phyloP scores from a whole-genome alignment of 2,888 invertebrate genomes.

The Onthophagus sagittarius region DNA sequence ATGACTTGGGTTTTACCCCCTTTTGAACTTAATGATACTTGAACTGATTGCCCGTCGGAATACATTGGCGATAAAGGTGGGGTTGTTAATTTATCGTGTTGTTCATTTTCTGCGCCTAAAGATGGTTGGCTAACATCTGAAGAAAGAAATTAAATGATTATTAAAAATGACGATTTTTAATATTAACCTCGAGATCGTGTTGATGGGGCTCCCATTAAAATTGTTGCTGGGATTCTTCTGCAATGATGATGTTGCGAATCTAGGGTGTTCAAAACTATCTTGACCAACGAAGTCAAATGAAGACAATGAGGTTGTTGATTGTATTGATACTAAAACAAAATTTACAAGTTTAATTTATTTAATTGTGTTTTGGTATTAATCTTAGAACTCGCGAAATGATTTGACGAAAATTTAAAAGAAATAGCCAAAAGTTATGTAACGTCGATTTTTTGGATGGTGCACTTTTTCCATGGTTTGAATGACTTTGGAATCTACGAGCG shows the following conservation, averaged over 20 bases:
- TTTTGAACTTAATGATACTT: conserved; percentile 46
- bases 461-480: too few species aligned
- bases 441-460: too few species aligned
- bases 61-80: conserved; percentile 61
- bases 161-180: neutral
- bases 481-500: too few species aligned
- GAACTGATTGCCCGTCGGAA: conserved; percentile 53
- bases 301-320: conserved; percentile 64
- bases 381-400: too few species aligned
- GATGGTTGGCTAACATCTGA: conserved; percentile 75
- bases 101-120: conserved; percentile 64
- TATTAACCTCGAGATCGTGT: conserved; percentile 61
- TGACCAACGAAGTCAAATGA: conserved; percentile 76
- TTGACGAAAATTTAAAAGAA: too few species aligned
- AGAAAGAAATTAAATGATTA: conserved; percentile 21
- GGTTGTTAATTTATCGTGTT: conserved; percentile 51
- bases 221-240: conserved; percentile 74
- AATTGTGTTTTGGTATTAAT: too few species aligned
- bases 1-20: conserved; percentile 46
- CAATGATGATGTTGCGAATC: conserved; percentile 91
- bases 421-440: too few species aligned
- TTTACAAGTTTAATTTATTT: neutral
- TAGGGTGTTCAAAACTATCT: conserved; percentile 87
- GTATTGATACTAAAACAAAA: conserved; percentile 65
- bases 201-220: conserved; percentile 69